Evolutionary conservation across 2,888 invertebrate species (phyloP).

Genomic region (Hofmannophila pseudospretella): DNA sequence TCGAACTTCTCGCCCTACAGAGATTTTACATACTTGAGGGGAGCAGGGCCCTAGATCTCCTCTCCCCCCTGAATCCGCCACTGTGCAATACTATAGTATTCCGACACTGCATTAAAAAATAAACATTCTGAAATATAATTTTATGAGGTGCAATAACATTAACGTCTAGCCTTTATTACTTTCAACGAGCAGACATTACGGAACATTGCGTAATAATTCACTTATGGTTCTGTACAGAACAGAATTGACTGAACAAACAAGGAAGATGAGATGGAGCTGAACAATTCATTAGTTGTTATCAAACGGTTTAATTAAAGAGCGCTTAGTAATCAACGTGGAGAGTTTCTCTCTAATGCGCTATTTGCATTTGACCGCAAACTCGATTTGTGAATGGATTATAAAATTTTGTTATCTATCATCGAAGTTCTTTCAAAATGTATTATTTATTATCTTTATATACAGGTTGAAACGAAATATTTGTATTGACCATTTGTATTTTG

Average conservation of each 20-base stretch:
- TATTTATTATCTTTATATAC: no score
- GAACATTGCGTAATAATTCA: no score
- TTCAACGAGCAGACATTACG: constrained; percentile 31
- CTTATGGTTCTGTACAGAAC: constrained; percentile 22
- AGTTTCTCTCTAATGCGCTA: constrained; percentile 19
- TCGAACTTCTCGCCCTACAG: no score
- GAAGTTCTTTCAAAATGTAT: no score
- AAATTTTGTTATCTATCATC: no score
- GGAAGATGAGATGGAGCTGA: constrained; percentile 47
- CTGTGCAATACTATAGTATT: no score
- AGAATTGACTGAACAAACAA: constrained; percentile 45
- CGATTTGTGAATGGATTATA: constrained; percentile 16
- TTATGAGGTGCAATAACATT: constrained; percentile 16
- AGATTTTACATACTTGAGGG: no score
- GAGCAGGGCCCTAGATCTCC: no score
- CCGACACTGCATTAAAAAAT: constrained; percentile 3
- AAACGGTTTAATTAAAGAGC: constrained; percentile 49
- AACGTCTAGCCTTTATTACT: constrained; percentile 27
- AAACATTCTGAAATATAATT: constrained; percentile 10
- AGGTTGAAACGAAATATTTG: no score
- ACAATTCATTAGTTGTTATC: constrained; percentile 47
- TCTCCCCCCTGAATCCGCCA: no score
- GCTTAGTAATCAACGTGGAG: constrained; percentile 29
- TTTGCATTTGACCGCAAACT: constrained; percentile 32
- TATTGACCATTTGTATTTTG: no score